Conservation (phyloP, 1,140 invertebrate genomes). For the Lepidostoma basale region DNA sequence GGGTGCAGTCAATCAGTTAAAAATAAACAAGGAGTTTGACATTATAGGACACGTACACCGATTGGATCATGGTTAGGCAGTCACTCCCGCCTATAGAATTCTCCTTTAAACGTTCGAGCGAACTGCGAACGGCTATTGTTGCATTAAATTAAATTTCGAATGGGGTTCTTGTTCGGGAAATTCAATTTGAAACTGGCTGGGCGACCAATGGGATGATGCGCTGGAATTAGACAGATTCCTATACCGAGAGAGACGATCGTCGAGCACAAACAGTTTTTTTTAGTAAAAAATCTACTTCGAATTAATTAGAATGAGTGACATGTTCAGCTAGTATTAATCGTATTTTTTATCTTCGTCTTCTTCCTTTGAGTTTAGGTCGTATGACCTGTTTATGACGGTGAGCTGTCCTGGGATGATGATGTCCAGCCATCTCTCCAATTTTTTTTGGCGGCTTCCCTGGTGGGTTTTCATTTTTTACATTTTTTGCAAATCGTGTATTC, state of each 20-base stretch:
- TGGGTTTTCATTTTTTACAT: too few relatives aligned
- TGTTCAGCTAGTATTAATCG: neutral
- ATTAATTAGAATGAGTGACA: neutral
- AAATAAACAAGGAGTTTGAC: too few relatives aligned
- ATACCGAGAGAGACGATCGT: neutral
- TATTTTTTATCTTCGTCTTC: neutral
- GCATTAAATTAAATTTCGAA: conserved; percentile 22
- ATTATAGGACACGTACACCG: too few relatives aligned
- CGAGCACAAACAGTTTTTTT: neutral
- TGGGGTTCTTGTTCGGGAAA: conserved; percentile 22
- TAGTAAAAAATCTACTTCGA: neutral
- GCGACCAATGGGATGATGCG: neutral
- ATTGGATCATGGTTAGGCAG: neutral
- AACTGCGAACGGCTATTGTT: neutral
- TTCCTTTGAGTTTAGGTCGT: too few relatives aligned
- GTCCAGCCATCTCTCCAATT: too few relatives aligned
- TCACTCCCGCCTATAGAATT: neutral
- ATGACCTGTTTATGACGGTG: too few relatives aligned
- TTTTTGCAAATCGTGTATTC: too few relatives aligned
- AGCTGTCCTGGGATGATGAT: too few relatives aligned
- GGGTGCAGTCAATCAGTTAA: too few relatives aligned
- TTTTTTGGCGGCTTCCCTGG: too few relatives aligned
- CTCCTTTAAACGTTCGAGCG: neutral
- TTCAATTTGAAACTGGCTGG: conserved; percentile 15
- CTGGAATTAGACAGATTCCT: conserved; percentile 4